These are phyloP conservation scores for Drosophila arawakana DNA, from an alignment of 1,140 invertebrate species.

Conservation along the genomic window DNA sequence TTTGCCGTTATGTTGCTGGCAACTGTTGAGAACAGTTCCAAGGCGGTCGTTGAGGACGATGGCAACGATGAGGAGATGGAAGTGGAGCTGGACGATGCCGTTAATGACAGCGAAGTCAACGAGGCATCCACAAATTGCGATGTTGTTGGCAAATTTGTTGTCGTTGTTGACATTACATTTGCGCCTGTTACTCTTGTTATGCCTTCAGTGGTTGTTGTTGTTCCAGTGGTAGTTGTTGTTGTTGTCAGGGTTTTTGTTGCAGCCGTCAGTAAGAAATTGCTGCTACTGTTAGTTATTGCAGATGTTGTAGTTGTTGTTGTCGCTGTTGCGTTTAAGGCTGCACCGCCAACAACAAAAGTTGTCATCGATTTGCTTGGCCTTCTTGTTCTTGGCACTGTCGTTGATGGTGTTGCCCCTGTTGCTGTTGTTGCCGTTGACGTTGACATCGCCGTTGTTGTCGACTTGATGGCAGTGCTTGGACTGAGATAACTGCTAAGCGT, in stretches of 20 bases:
- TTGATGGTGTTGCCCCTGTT: slow-evolving; percentile 21
- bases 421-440: slow-evolving; percentile 19
- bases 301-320: slow-evolving; percentile 37
- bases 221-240: slow-evolving; percentile 46
- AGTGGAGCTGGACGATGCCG: slow-evolving; percentile 55
- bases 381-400: slow-evolving; percentile 22
- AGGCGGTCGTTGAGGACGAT: slow-evolving; percentile 22
- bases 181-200: slow-evolving; percentile 18
- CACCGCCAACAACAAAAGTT: slow-evolving; percentile 52
- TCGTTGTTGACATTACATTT: slow-evolving; percentile 42
- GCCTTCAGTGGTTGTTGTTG: slow-evolving; percentile 34
- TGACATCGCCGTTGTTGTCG: slow-evolving; percentile 38
- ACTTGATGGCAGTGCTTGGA: slow-evolving; percentile 25
- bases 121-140: slow-evolving; percentile 72
- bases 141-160: slow-evolving; percentile 56
- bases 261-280: slow-evolving; percentile 41
- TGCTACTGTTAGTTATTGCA: slow-evolving; percentile 25
- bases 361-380: slow-evolving; percentile 62
- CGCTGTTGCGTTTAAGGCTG: slow-evolving; percentile 39
- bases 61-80: slow-evolving; percentile 19
- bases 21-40: slow-evolving; percentile 60
- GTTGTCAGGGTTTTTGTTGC: slow-evolving; percentile 41
- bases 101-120: slow-evolving; percentile 78
- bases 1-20: slow-evolving; percentile 56
- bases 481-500: slow-evolving; percentile 35